Base-by-base conservation (phyloP, 1,140 invertebrate genomes). In the Drosophila quadrilineata region DNA sequence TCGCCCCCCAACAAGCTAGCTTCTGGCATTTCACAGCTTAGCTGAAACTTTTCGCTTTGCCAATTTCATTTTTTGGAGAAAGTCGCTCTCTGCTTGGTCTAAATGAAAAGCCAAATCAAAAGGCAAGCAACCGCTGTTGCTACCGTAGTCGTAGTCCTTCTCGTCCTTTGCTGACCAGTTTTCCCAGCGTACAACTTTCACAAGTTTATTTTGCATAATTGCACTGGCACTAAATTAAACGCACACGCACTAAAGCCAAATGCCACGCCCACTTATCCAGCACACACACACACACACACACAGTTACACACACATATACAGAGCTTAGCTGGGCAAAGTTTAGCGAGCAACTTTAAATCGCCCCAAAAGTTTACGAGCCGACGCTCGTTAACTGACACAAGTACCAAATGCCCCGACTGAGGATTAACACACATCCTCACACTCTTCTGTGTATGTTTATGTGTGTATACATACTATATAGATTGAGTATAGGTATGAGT, bases 121-220 rank as follows among this genome's bases (percentile, higher is more conserved):
- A 60, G 54, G 38, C 49, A 43, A 36, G 21, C 19, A 46, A 41
- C 35, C 53, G 57, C 29, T 38, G 40, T 53, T 38, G 48, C 56
- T 33, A 19, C n/a, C n/a, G n/a, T n/a, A n/a, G n/a, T n/a, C n/a
- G n/a, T n/a, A n/a, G n/a, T n/a, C n/a, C 31, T 31, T 8, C 21
- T 43, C 2, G 6, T 17, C 16, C 5, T 21, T 21, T 9, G 41
- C 48, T 59, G 59, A 48, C 57, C 33, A 50, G 40, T 24, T 49
- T 8, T 3, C 22, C 8, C 14, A 40, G 8, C 38, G 36, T 54
- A 46, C 54, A 84, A 82, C 59, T 73, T 73, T 59, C 17, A 45
- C 41, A 62, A 84, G 77, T 76, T 73, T 69, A 75, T 84, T 77
- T 82, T 82, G 65, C 79, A 82, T 82, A 82, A 85, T 82, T 82